Evolutionary conservation across 2,888 invertebrate species (phyloP), one percentile per base, ranked within the genome.

Genomic region (Drosophila kambysellisi): DNA sequence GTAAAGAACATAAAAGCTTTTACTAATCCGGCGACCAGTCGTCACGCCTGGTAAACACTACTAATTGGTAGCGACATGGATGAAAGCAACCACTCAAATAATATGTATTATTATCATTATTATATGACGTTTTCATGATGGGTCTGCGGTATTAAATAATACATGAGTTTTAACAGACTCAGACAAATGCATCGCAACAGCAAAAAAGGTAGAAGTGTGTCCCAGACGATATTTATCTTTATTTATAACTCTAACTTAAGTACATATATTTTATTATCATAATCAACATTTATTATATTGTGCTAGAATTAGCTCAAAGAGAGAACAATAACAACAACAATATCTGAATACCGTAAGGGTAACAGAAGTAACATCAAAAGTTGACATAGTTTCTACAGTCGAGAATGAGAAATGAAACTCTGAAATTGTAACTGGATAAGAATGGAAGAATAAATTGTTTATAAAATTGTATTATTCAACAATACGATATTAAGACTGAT

Each of bases 1-100:
- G 7, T 37, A 29, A 50, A 39, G n/a, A 56, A n/a, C 37, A 29
- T 39, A 12, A 29, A 29, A n/a, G 29, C 39, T 29, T n/a, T 8
- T 29, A 37, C 37, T 37, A 37, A 39, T 54, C 17, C 35, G 54
- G 37, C 37, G 54, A 54, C 56, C 56, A 56, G 39, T 12, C 37
- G 56, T 56, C n/a, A 56, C n/a, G 56, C 56, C 39, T 39, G 17
- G 56, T 8, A 12, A 39, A 39, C 39, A 5, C 29, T 2, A 8
- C 29, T 56, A 56, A 56, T 39, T 56, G 56, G 39, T 12, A 25
- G 41, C 39, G 56, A 39, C 56, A 56, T 12, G 29, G n/a, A 39
- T n/a, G 35, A 39, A 50, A 11, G n/a, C 37, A 39, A 11, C 29
- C 9, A 29, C n/a, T 56, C 3, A 20, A 30, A 29, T 12, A 17